Conservation (phyloP, 1,140 invertebrate species). For the Calephelis virginiensis region DNA sequence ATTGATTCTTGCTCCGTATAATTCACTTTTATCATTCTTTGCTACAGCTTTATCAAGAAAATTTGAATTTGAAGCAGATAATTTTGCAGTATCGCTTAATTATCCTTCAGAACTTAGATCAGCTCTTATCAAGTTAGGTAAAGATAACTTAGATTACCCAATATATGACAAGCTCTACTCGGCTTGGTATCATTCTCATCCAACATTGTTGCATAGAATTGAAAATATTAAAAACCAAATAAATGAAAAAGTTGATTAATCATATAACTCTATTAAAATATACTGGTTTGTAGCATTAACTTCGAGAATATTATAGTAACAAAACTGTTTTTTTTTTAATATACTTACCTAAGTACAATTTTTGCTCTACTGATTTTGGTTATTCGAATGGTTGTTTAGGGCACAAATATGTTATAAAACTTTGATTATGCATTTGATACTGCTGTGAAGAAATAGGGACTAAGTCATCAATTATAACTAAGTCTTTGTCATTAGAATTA, state of each 20-base stretch:
- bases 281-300: too few species aligned
- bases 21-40: slow-evolving; percentile 88
- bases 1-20: slow-evolving; percentile 95
- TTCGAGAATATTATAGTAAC: too few species aligned
- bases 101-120: slow-evolving; percentile 84
- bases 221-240: slow-evolving; percentile 84
- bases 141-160: slow-evolving; percentile 97
- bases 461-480: not conserved
- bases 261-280: not conserved
- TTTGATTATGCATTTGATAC: not conserved
- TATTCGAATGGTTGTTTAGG: not conserved
- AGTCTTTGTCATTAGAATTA: not conserved
- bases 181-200: slow-evolving; percentile 97
- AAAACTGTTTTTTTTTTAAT: not conserved
- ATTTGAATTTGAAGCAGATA: slow-evolving; percentile 99
- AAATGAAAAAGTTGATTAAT: slow-evolving; percentile 39
- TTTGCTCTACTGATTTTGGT: not conserved
- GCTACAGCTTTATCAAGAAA: slow-evolving; percentile 84
- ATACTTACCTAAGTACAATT: not conserved
- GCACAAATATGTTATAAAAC: slow-evolving; percentile 5
- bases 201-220: slow-evolving; percentile 95
- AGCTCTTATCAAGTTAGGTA: slow-evolving; percentile 94
- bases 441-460: not conserved
- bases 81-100: slow-evolving; percentile 91
- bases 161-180: slow-evolving; percentile 94